Evolutionary conservation across 2,797 vertebrate species (phyloP), one percentile per base, ranked within the genome.

Genomic region (Champsocephalus esox): DNA sequence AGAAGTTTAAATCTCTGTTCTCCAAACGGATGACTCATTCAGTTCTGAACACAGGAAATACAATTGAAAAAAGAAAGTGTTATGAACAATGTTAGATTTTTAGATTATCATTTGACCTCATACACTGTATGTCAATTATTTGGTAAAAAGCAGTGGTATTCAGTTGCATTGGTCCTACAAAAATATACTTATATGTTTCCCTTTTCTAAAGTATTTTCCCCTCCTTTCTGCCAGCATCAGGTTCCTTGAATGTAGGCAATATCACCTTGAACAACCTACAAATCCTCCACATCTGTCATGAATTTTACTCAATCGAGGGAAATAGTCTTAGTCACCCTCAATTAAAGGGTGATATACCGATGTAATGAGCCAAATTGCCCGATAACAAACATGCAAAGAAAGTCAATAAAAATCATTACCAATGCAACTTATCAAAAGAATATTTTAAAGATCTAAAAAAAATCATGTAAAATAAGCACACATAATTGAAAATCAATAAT

Each of bases 141-240:
- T 93, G 92, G 91, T 92, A 92, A 82, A 93, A 94, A 92, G 91
- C 89, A 91, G 83, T 85, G 67, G 55, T 82, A 77, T 77, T 91
- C 79, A 46, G 75, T 79, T 92, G 83, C 81, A 86, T 89, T 87
- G 86, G 81, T 89, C 72, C 85, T 93, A 93, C 50, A 93, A 93
- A 93, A 94, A 94, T 93, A 93, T 79, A 93, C 66, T 66, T 81
- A 70, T 87, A 80, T 84, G 68, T 83, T 75, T 74, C 66, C 60
- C 70, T 54, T 67, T 70, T 66, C 21, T 45, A 54, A 12, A 51
- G 50, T 6, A 41, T 71, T 64, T 60, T 38, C 66, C 28, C 54
- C 73, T 81, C n/a, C 12, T 55, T 70, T 66, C 66, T 41, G 72
- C 72, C 73, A 74, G 34, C 34, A 38, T 38, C 34, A 38, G 43